These are phyloP conservation scores for Prochilodus magdalenae DNA, from an alignment of 2,113 vertebrate genomes.

Conservation along the genomic window DNA sequence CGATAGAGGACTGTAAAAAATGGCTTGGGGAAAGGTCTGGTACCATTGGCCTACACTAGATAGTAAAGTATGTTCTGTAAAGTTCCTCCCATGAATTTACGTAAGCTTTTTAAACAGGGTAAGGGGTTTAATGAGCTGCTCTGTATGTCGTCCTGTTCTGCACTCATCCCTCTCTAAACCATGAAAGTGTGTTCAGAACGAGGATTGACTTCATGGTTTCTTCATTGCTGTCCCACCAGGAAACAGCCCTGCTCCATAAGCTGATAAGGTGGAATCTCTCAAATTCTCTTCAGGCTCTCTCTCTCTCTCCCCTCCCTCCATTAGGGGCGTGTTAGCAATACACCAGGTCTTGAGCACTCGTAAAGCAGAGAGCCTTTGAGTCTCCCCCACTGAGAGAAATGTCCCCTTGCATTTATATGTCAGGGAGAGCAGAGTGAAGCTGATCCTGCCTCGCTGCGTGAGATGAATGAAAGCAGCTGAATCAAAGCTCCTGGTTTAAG, in stretches of 20 bases:
- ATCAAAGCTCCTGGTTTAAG: slow-evolving; percentile 1
- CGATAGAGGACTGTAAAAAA: too few relatives aligned
- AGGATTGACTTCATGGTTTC: not conserved
- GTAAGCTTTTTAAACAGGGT: not conserved
- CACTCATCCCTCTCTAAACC: not conserved
- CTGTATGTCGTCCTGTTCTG: not conserved
- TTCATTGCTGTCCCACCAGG: slow-evolving; percentile 1
- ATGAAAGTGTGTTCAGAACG: not conserved
- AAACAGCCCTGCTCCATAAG: not conserved
- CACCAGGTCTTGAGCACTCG: slow-evolving; percentile 2
- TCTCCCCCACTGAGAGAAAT: slow-evolving; percentile 25
- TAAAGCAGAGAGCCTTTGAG: slow-evolving; percentile 6
- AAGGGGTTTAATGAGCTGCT: not conserved
- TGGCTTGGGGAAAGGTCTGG: too few relatives aligned
- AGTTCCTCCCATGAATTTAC: not conserved
- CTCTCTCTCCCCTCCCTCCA: not conserved
- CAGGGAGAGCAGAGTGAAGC: slow-evolving; percentile 31
- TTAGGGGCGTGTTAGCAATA: not conserved
- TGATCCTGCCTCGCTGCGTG: slow-evolving; percentile 24
- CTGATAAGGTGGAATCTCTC: not conserved
- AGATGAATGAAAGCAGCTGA: slow-evolving; percentile 23
- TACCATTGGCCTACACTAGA: too few relatives aligned
- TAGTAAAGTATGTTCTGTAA: not conserved
- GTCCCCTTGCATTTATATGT: slow-evolving; percentile 25
- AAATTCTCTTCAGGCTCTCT: not conserved